A percentile compares a stretch with the other conserved stretches of the same genome.
These are phyloP conservation scores for Dusona sp. DNA, from an alignment of 2,888 invertebrate species.

Conservation along the genomic window DNA sequence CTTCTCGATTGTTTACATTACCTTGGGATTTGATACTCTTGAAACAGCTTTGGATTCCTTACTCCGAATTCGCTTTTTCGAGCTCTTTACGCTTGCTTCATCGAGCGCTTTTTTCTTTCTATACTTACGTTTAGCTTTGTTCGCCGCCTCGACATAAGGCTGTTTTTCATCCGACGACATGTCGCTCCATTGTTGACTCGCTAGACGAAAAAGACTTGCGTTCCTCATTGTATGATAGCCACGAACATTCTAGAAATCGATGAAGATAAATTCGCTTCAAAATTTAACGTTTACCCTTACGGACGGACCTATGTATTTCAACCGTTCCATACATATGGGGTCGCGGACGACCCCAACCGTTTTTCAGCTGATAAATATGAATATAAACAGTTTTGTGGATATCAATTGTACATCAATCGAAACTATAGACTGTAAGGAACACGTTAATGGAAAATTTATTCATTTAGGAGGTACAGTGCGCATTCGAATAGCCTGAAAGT, in stretches of 20 bases:
- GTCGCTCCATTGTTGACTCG: constrained; percentile 77
- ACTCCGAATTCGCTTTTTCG: constrained; percentile 46
- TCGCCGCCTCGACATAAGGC: constrained; percentile 77
- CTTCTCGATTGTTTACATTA: not conserved
- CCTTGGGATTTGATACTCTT: constrained; percentile 66
- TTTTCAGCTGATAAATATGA: too few species aligned
- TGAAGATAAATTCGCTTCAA: too few species aligned
- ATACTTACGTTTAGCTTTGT: constrained; percentile 71
- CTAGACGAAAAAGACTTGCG: constrained; percentile 73
- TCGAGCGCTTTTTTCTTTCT: constrained; percentile 39
- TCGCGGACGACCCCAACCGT: too few species aligned
- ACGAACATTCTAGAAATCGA: constrained; percentile 63
- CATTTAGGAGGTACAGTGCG: too few species aligned
- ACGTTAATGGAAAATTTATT: too few species aligned
- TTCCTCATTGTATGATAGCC: constrained; percentile 65
- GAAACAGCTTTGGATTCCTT: constrained; percentile 61
- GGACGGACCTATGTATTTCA: too few species aligned
- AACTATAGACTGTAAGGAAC: too few species aligned
- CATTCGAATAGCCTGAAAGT: too few species aligned
- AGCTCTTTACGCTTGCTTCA: constrained; percentile 32
- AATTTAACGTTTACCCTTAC: too few species aligned
- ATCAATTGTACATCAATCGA: too few species aligned
- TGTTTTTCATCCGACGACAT: constrained; percentile 77
- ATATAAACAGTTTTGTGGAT: too few species aligned
- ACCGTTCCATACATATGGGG: too few species aligned